Base-by-base conservation (phyloP, 1,140 invertebrate species). In the Ceratosolen fusciceps region DNA sequence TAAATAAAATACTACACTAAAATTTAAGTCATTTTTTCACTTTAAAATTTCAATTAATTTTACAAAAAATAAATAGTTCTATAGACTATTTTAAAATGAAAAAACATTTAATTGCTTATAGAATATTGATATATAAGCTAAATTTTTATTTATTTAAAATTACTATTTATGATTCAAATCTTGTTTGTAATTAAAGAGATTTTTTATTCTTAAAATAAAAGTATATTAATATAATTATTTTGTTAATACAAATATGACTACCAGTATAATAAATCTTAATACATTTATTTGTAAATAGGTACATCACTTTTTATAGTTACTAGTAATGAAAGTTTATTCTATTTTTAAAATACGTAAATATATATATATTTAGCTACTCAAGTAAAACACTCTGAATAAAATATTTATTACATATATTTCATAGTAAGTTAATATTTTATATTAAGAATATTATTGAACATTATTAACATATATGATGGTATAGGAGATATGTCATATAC, bases 321-420 rank as follows among this genome's bases (percentile, higher is more conserved):
- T 9, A 58, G 58, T 68, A 47, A 67, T 21, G n/a, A 31, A 67
- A 31, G 12, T 10, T 67, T 68, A 54, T 43, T 49, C 37, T 39
- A 39, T 31, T 0, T 37, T 54, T 47, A 31, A 74, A 74, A 47
- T 26, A 4, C 12, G 26, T 37, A 19, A 16, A 39, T n/a, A 43
- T 62, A 62, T 47, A 62, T 49, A n/a, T n/a, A n/a, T n/a, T n/a
- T n/a, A n/a, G n/a, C n/a, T n/a, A n/a, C n/a, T 34, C 39, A 56
- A 70, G 54, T 34, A 56, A 58, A 77, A 77, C 67, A 60, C 14
- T 77, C 21, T 47, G 21, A 71, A 77, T 77, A 68, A 16, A 77
- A 54, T 68, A 37, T 2, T 76, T 68, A 26, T 43, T 21, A 67
- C 21, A 29, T 19, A n/a, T 62, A 60, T 62, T 62, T 47, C 47